Evolutionary conservation across 2,113 vertebrate species (phyloP), one percentile per base, ranked within the genome.

Genomic region (Elanus axillaris): DNA sequence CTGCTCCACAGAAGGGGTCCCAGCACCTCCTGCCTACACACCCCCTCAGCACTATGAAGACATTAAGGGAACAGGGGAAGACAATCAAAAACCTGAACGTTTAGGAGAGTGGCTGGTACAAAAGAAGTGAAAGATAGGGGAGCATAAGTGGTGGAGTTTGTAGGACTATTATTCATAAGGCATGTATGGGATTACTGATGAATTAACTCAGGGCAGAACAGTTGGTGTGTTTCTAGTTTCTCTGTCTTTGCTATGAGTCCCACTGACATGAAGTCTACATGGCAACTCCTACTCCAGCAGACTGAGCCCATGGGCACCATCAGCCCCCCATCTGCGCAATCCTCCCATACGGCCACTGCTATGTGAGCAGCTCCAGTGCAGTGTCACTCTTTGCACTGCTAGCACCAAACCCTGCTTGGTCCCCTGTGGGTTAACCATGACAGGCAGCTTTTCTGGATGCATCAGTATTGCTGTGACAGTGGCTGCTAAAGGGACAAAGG

Each of bases 1-100:
- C 92, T 96, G 94, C 66, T 95, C 36, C 42, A 69, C 95, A 96
- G 96, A 96, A 96, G 74, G 55, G 23, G 8, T 92, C 22, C 58
- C n/a, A 93, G 75, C 64, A 86, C 52, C 78, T 91, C 63, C 81
- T 92, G 59, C 71, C 66, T 77, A 80, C 62, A 55, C 88, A 58
- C 68, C 38, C 84, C 81, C 78, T 83, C 63, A 6, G 3, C 42
- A 95, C 55, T 38, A 80, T 15, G 45, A 86, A 88, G 75, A 79
- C 23, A 80, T 82, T 86, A 96, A 95, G 93, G 85, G 32, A 90
- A 53, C 4, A 80, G 55, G 23, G 78, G 75, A 94, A 76, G 36
- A 72, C 21, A 91, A 94, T 66, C 21, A 67, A 93, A 95, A 66
- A 4, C 4, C 74, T 69, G 23, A 66, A 83, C 1, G 1, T 59